phyloP scores from a whole-genome alignment of 1,140 invertebrate species.

The Cotesia vestalis region DNA sequence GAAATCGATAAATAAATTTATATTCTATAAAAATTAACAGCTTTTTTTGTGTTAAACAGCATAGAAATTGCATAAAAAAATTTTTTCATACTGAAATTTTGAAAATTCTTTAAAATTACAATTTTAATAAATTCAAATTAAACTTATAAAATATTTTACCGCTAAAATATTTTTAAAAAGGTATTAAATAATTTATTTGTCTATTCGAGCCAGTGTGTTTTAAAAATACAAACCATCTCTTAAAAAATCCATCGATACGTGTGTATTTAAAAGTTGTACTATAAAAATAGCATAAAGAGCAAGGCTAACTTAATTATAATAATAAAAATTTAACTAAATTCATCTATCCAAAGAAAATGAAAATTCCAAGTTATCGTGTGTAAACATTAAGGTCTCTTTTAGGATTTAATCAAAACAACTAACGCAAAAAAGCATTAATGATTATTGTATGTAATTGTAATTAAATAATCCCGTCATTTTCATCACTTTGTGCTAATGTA shows the following conservation, averaged over 20 bases:
- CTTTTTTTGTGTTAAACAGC: no score
- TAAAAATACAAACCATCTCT: slow-evolving; percentile 54
- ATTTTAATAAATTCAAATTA: no score
- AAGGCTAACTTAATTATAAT: slow-evolving; percentile 63
- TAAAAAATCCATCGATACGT: slow-evolving; percentile 41
- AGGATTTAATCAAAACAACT: slow-evolving; percentile 51
- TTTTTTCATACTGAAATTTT: no score
- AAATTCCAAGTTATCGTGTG: slow-evolving; percentile 59
- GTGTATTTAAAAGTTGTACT: slow-evolving; percentile 51
- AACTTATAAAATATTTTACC: no score
- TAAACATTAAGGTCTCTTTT: slow-evolving; percentile 61
- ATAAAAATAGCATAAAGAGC: slow-evolving; percentile 59
- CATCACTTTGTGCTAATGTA: not conserved
- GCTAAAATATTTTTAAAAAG: no score
- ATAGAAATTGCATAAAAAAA: no score
- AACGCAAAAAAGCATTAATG: slow-evolving; percentile 54
- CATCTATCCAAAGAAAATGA: slow-evolving; percentile 50
- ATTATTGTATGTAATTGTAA: slow-evolving; percentile 62
- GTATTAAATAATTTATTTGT: no score
- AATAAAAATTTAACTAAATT: slow-evolving; percentile 64
- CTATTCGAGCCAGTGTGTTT: no score
- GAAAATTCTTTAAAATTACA: no score
- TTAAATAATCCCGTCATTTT: slow-evolving; percentile 3
- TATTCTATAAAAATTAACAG: no score
- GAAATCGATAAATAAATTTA: no score